Percentiles rank a stretch among this genome's conserved stretches.
Conservation (phyloP, 2,888 invertebrate species). For the Odontocolon sp. region DNA sequence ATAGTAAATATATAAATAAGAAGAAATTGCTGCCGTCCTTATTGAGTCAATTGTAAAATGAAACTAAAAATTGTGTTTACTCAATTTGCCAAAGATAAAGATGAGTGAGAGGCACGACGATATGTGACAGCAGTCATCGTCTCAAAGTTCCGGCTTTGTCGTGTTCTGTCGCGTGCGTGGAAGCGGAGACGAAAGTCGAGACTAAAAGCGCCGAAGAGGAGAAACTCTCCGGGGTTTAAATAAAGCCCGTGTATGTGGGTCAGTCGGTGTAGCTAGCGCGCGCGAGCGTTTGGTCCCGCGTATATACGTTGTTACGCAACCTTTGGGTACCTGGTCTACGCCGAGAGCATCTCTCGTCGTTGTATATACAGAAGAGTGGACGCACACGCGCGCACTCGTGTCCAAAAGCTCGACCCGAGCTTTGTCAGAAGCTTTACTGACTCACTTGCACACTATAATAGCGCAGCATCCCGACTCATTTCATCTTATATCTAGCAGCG, state of each 20-base stretch:
- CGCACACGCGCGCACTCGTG: slow-evolving; percentile 26
- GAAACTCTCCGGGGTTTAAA: slow-evolving; percentile 78
- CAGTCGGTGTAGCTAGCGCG: slow-evolving; percentile 75
- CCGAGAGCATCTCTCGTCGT: slow-evolving; percentile 47
- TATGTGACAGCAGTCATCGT: slow-evolving; percentile 9
- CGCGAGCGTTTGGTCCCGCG: slow-evolving; percentile 48
- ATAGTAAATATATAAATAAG: not conserved
- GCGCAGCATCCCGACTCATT: not conserved
- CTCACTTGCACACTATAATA: slow-evolving; percentile 18
- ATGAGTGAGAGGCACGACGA: slow-evolving; percentile 21
- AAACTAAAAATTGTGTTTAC: not conserved
- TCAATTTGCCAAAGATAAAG: slow-evolving; percentile 7
- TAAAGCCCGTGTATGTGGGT: slow-evolving; percentile 80
- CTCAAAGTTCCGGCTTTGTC: not conserved
- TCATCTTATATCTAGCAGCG: slow-evolving; percentile 20
- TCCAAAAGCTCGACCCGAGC: slow-evolving; percentile 57
- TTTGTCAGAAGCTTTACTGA: slow-evolving; percentile 57
- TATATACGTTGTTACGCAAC: slow-evolving; percentile 54
- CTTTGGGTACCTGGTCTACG: slow-evolving; percentile 42
- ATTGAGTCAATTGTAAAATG: not conserved
- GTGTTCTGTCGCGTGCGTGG: slow-evolving; percentile 54
- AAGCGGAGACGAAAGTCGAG: slow-evolving; percentile 71
- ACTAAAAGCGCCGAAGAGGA: slow-evolving; percentile 77
- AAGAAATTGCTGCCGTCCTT: not conserved
- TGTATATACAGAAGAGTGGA: slow-evolving; percentile 43